Conservation (phyloP, 2,113 vertebrate species). For the Forbesichthys agassizii region DNA sequence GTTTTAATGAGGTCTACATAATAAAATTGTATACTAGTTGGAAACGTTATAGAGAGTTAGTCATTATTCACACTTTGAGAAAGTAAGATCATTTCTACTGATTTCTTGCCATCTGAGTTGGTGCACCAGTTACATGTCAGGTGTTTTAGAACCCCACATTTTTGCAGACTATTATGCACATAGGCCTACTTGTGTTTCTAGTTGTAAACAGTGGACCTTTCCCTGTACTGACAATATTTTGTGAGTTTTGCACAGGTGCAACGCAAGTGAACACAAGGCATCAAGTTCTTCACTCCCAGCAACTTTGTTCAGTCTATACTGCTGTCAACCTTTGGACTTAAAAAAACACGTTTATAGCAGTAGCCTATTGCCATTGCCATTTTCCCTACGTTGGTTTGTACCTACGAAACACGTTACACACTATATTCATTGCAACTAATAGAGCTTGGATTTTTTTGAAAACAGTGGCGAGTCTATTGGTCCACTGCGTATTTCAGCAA, state of each 20-base stretch:
- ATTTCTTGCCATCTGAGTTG: not conserved
- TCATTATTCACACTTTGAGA: not conserved
- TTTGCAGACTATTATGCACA: not conserved
- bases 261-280: slow-evolving; percentile 13
- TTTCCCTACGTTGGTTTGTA: slow-evolving; percentile 3
- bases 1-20: not conserved
- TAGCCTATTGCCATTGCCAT: not conserved
- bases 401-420: no score
- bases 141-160: slow-evolving; percentile 10
- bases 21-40: not conserved
- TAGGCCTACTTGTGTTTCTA: slow-evolving; percentile 5
- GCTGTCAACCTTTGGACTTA: slow-evolving; percentile 65
- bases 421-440: no score
- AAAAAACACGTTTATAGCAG: slow-evolving; percentile 40
- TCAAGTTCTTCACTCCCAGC: slow-evolving; percentile 37
- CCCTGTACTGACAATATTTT: slow-evolving; percentile 1
- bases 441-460: not conserved
- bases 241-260: slow-evolving; percentile 64
- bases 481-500: slow-evolving; percentile 30
- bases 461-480: slow-evolving; percentile 21
- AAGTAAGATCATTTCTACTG: not conserved
- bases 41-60: not conserved
- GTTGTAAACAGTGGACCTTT: not conserved
- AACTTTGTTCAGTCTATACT: slow-evolving; percentile 44
- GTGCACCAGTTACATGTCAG: not conserved